A percentile compares a stretch with the other conserved stretches of the same genome.
phyloP scores from a whole-genome alignment of 2,888 invertebrate species.

The Lasioglossum villosulum region DNA sequence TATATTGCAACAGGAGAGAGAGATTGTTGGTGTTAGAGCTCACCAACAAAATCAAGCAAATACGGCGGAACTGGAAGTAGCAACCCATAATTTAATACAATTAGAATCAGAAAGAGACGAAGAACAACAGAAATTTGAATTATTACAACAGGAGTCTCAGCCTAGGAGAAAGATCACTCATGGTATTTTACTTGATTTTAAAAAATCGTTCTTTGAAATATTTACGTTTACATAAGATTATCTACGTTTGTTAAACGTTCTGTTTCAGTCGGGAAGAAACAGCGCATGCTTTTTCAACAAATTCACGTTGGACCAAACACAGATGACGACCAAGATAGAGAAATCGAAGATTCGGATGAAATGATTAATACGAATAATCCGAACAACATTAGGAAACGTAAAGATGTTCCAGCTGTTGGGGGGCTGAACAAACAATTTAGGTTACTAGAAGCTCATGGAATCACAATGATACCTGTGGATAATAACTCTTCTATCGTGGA shows the following conservation, averaged over 20 bases:
- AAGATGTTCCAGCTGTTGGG: slow-evolving; percentile 76
- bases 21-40: slow-evolving; percentile 73
- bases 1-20: slow-evolving; percentile 85
- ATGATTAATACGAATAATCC: slow-evolving; percentile 69
- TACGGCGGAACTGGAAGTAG: slow-evolving; percentile 79
- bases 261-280: slow-evolving; percentile 77
- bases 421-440: slow-evolving; percentile 86
- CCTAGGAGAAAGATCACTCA: slow-evolving; percentile 74
- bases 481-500: slow-evolving; percentile 89
- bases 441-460: slow-evolving; percentile 93
- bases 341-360: slow-evolving; percentile 70
- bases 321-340: slow-evolving; percentile 77
- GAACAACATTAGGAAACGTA: slow-evolving; percentile 72
- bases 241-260: slow-evolving; percentile 9
- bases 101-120: slow-evolving; percentile 77
- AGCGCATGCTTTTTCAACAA: slow-evolving; percentile 80
- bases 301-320: slow-evolving; percentile 75
- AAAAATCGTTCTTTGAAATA: not conserved
- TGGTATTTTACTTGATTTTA: slow-evolving; percentile 60
- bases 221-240: not conserved
- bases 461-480: slow-evolving; percentile 93
- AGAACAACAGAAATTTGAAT: slow-evolving; percentile 75
- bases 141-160: slow-evolving; percentile 73
- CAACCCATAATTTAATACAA: slow-evolving; percentile 81
- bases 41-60: slow-evolving; percentile 76